Conservation (phyloP, 2,113 vertebrate genomes). For the Mugil cephalus region DNA sequence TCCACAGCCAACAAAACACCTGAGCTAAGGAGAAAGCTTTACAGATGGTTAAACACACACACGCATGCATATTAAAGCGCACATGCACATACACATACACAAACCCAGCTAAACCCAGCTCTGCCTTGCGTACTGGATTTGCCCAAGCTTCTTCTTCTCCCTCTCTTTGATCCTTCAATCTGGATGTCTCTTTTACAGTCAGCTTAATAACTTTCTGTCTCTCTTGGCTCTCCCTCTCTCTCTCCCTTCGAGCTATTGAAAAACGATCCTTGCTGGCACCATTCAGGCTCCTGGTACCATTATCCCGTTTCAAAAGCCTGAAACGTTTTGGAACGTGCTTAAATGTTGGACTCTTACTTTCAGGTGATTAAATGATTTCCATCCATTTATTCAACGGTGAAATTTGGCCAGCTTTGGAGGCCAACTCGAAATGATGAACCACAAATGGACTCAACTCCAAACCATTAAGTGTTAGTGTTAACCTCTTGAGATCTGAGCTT, state of each 20-base stretch:
- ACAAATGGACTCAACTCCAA: not conserved
- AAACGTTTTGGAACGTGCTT: conserved; percentile 11
- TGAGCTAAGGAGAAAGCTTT: conserved; percentile 32
- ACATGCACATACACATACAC: conserved; percentile 10
- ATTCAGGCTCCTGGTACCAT: conserved; percentile 17
- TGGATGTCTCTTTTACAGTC: conserved; percentile 49
- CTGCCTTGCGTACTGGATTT: conserved; percentile 52
- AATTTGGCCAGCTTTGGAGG: not conserved
- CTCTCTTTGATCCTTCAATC: conserved; percentile 57
- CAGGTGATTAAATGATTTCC: conserved; percentile 17
- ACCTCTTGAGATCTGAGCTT: no score
- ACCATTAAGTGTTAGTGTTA: not conserved
- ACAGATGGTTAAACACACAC: conserved; percentile 9
- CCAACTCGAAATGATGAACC: not conserved
- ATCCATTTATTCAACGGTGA: not conserved
- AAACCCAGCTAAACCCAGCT: conserved; percentile 15
- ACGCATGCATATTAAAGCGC: not conserved
- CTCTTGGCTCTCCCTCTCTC: conserved; percentile 22
- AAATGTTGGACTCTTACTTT: conserved; percentile 25
- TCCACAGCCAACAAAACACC: conserved; percentile 49
- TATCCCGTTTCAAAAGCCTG: conserved; percentile 29
- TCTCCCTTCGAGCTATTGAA: conserved; percentile 26
- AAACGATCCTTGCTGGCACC: conserved; percentile 13
- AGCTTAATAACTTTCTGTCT: conserved; percentile 46
- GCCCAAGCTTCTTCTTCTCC: conserved; percentile 47